A percentile compares a stretch with the other conserved stretches of the same genome.
Conservation (phyloP, 1,140 invertebrate genomes). For the Forficula auricularia region DNA sequence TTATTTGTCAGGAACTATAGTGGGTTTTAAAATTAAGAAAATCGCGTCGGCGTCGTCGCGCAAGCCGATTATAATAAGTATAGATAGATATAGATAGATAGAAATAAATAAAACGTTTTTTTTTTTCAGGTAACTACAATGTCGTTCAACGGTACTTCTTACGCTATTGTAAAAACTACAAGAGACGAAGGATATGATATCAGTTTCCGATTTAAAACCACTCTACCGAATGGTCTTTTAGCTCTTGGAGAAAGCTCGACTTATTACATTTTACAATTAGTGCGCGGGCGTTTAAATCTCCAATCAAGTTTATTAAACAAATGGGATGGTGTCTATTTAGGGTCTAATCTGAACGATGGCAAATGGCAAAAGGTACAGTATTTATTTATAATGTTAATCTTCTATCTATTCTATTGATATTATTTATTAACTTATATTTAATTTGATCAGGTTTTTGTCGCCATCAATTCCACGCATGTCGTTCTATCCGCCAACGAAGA, state of each 20-base stretch:
- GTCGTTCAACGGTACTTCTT: conserved; percentile 51
- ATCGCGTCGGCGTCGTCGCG: too few species aligned
- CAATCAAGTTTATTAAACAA: conserved; percentile 72
- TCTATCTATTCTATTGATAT: not conserved
- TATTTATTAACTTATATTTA: conserved; percentile 3
- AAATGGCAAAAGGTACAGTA: conserved; percentile 59
- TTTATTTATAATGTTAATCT: not conserved
- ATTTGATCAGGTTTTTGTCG: conserved; percentile 47
- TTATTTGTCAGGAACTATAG: too few species aligned
- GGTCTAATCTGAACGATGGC: conserved; percentile 62
- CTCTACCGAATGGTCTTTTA: conserved; percentile 65
- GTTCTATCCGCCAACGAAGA: conserved; percentile 72
- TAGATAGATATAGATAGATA: too few species aligned
- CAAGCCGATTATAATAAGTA: too few species aligned
- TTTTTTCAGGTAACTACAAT: conserved; percentile 54
- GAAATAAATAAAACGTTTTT: conserved; percentile 17
- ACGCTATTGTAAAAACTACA: conserved; percentile 56
- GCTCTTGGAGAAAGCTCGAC: conserved; percentile 66
- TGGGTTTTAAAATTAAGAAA: too few species aligned
- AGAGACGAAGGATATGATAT: conserved; percentile 75
- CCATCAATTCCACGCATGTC: conserved; percentile 68
- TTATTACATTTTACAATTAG: conserved; percentile 65
- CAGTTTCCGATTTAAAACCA: conserved; percentile 77
- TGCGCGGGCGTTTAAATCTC: conserved; percentile 62
- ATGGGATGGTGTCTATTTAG: conserved; percentile 75